phyloP scores from a whole-genome alignment of 1,140 invertebrate genomes.

The Nasonia longicornis region DNA sequence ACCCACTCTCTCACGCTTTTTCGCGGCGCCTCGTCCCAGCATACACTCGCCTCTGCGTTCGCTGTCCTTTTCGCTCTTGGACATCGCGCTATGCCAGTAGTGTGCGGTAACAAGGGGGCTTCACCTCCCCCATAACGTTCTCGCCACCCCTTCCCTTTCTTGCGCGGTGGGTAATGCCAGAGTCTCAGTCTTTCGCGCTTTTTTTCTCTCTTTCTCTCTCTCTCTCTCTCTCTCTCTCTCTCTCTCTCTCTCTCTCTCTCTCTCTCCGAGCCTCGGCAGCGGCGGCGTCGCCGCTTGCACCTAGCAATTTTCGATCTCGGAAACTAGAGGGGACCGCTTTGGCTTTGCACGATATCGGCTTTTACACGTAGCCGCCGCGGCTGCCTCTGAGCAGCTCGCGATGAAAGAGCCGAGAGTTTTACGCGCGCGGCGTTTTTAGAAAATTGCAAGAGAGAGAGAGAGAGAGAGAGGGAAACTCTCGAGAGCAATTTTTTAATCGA shows the following conservation, averaged over 20 bases:
- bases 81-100: neutral
- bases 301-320: conserved; percentile 45
- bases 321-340: conserved; percentile 26
- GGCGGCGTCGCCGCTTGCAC: conserved; percentile 23
- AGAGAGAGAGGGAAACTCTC: no score
- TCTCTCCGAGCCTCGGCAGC: conserved; percentile 6
- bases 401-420: conserved; percentile 18
- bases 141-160: neutral
- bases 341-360: conserved; percentile 35
- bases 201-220: neutral
- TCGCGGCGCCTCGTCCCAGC: neutral
- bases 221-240: conserved; percentile 1
- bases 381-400: neutral
- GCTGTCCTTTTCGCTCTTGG: conserved; percentile 2
- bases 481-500: neutral
- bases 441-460: neutral
- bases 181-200: neutral
- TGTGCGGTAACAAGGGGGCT: neutral
- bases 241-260: neutral
- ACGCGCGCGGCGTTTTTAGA: neutral
- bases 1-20: conserved; percentile 21
- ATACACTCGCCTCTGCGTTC: no score
- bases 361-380: neutral
- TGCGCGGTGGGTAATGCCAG: conserved; percentile 27
- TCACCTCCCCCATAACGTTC: neutral